phyloP scores from a whole-genome alignment of 2,797 vertebrate species.

The Botia kubotai region DNA sequence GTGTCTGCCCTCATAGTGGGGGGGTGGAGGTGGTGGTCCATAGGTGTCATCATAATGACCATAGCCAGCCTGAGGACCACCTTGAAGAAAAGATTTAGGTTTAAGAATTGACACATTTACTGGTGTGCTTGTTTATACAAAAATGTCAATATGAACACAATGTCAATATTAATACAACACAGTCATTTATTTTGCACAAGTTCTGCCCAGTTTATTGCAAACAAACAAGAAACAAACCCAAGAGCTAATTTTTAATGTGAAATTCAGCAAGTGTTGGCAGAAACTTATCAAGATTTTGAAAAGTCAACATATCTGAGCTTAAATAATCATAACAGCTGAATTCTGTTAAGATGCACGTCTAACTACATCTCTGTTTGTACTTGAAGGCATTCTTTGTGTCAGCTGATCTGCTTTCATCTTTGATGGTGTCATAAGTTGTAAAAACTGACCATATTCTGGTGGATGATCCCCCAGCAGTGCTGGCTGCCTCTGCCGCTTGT shows the following conservation, averaged over 20 bases:
- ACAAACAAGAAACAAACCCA: too few relatives aligned
- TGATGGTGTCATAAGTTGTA: not conserved
- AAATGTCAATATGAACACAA: too few relatives aligned
- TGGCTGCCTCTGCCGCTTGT: slow-evolving; percentile 93
- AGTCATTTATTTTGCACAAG: too few relatives aligned
- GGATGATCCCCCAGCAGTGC: slow-evolving; percentile 93
- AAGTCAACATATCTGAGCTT: too few relatives aligned
- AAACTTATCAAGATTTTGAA: too few relatives aligned
- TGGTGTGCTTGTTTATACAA: not conserved
- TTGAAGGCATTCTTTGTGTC: not conserved
- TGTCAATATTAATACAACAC: not conserved
- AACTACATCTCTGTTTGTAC: not conserved
- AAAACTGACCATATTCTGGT: slow-evolving; percentile 88
- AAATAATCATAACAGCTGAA: too few relatives aligned
- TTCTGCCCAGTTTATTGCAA: too few relatives aligned
- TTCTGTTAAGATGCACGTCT: not conserved
- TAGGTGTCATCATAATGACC: slow-evolving; percentile 90
- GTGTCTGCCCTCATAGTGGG: slow-evolving; percentile 89
- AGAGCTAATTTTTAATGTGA: too few relatives aligned
- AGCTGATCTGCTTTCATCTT: not conserved
- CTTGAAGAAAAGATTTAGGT: slow-evolving; percentile 63
- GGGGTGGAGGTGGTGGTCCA: slow-evolving; percentile 83
- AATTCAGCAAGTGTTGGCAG: too few relatives aligned
- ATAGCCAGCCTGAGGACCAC: slow-evolving; percentile 89
- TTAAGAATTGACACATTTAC: not conserved